Evolutionary conservation across 2,797 vertebrate genomes (phyloP).

Genomic region (Acropternis orthonyx): DNA sequence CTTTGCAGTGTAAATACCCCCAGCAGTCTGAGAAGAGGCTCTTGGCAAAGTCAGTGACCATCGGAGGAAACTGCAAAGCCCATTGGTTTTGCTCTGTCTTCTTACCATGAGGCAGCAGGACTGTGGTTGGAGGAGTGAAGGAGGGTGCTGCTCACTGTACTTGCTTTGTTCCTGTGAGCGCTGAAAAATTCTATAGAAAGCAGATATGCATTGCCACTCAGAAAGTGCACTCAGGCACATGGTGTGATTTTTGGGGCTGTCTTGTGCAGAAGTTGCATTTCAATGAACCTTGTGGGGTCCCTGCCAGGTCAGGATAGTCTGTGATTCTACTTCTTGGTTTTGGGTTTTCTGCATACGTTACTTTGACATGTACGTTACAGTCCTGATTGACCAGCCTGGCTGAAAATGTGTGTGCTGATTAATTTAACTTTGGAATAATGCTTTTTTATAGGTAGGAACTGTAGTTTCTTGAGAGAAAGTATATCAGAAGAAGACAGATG

Average conservation of each 20-base stretch:
- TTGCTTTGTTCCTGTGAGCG: neutral
- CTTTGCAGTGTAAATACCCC: neutral
- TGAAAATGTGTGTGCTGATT: neutral
- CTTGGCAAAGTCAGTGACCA: neutral
- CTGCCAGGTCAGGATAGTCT: neutral
- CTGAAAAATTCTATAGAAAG: neutral
- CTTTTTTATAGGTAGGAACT: neutral
- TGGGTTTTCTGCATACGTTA: accelerated
- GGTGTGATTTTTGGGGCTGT: neutral
- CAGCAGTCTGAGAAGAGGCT: neutral
- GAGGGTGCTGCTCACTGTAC: neutral
- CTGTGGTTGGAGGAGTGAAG: neutral
- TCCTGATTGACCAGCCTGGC: neutral
- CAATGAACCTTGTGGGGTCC: neutral
- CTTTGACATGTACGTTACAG: neutral
- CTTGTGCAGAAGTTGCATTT: neutral
- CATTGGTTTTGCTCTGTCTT: neutral
- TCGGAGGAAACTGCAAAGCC: neutral
- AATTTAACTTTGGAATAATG: neutral
- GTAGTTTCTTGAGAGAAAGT: neutral
- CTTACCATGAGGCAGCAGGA: accelerated
- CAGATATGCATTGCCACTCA: neutral
- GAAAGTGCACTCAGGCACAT: neutral
- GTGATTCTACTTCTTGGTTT: accelerated
- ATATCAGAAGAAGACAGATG: neutral